A percentile compares a stretch with the other conserved stretches of the same genome.
phyloP scores from a whole-genome alignment of 2,113 vertebrate species.

The Tachycineta bicolor region DNA sequence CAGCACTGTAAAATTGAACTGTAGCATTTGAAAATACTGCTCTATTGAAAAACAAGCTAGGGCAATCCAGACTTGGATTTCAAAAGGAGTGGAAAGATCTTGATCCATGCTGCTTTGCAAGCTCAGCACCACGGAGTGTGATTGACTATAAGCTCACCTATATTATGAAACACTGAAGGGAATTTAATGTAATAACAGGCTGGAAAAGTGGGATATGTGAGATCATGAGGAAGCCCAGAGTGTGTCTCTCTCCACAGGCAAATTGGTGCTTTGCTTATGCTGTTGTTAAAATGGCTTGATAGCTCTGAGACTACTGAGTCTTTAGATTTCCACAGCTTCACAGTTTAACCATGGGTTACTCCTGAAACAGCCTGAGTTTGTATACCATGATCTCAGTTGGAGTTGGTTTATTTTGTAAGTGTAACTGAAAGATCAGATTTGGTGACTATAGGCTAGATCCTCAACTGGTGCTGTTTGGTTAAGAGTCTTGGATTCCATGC shows the following conservation, averaged over 20 bases:
- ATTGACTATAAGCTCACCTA: neutral
- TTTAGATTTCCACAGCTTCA: neutral
- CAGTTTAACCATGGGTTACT: neutral
- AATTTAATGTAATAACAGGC: neutral
- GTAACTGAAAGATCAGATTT: neutral
- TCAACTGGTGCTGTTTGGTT: neutral
- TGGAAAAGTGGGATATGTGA: neutral
- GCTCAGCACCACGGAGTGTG: neutral
- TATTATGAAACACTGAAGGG: neutral
- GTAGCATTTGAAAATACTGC: constrained; percentile 27
- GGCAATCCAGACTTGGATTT: constrained; percentile 43
- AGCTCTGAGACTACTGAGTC: neutral
- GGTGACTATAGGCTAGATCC: neutral
- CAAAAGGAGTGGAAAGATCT: neutral
- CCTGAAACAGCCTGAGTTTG: neutral
- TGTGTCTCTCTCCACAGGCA: neutral
- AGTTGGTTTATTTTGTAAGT: neutral
- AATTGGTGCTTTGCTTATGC: neutral
- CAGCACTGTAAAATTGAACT: constrained; percentile 36
- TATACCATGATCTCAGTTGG: neutral
- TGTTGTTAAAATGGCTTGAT: neutral
- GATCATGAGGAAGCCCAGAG: neutral
- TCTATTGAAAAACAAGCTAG: constrained; percentile 29
- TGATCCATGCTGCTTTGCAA: neutral
- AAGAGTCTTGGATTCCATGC: neutral